A percentile compares a stretch with the other conserved stretches of the same genome.
Conservation (phyloP, 2,113 vertebrate genomes). For the Upupa epops region DNA sequence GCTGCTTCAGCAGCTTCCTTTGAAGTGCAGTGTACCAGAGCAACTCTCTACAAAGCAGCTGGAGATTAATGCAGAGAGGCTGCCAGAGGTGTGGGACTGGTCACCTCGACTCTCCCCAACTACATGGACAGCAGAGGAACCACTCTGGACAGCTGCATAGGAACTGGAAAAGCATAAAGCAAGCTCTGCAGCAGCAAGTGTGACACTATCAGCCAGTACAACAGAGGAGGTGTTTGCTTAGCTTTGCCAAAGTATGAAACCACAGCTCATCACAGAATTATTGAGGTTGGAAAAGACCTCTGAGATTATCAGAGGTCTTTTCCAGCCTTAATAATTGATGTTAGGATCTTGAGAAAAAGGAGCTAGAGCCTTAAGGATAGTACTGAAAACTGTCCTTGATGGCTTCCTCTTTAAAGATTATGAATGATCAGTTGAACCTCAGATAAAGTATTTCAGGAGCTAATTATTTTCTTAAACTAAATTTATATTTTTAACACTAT, state of each 20-base stretch:
- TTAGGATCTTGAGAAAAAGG: not conserved
- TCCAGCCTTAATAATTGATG: not conserved
- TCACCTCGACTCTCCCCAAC: not conserved
- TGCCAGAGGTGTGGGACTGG: not conserved
- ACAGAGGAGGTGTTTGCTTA: fast-evolving
- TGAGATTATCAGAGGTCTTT: too few species aligned
- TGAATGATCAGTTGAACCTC: not conserved
- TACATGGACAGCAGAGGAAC: fast-evolving
- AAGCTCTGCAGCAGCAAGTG: not conserved
- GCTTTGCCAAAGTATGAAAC: not conserved
- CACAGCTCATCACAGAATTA: not conserved
- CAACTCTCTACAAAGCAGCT: not conserved
- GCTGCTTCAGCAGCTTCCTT: not conserved
- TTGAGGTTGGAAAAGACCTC: too few species aligned
- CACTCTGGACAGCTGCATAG: fast-evolving
- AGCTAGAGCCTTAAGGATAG: not conserved
- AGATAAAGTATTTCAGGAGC: not conserved
- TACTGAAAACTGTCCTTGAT: not conserved
- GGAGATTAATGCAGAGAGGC: not conserved
- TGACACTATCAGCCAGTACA: not conserved
- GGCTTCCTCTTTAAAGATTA: not conserved
- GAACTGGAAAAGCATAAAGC: too few species aligned
- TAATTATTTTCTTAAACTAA: not conserved
- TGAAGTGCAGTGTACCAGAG: not conserved
- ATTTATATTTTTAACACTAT: not conserved